Evolutionary conservation across 2,113 vertebrate species (phyloP).

Genomic region (Tauraco erythrolophus): DNA sequence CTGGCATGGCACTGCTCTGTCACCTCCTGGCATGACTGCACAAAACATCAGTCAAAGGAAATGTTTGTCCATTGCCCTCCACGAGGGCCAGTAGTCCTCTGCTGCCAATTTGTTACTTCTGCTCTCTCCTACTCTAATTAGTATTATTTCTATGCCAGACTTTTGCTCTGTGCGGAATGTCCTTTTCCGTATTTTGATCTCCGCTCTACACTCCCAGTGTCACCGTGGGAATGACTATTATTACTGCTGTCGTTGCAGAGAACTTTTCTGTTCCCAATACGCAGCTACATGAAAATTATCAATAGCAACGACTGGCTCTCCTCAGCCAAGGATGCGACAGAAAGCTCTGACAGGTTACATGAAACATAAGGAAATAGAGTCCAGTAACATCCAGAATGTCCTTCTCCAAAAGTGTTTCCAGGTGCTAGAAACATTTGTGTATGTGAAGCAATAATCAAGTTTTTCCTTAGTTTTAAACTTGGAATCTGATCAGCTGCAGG

Average conservation of each 20-base stretch:
- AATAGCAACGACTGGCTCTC: background rate
- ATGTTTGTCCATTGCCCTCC: background rate
- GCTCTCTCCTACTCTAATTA: background rate
- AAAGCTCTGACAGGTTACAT: background rate
- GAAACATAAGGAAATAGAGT: background rate
- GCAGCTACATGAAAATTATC: background rate
- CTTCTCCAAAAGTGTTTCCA: background rate
- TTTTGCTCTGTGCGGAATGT: background rate
- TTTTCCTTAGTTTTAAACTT: background rate
- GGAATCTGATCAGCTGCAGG: background rate
- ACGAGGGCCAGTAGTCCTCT: background rate
- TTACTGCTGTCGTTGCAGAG: background rate
- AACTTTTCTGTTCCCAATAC: background rate
- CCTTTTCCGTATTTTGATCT: background rate
- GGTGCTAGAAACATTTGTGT: background rate
- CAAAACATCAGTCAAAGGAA: no score
- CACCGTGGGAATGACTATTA: no score
- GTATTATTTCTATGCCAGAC: background rate
- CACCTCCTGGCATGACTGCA: background rate
- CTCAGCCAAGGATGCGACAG: background rate
- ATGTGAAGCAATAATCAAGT: background rate
- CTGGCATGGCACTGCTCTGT: fast-evolving
- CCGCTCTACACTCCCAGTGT: background rate
- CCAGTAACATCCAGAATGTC: background rate
- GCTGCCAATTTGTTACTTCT: background rate